A percentile compares a stretch with the other conserved stretches of the same genome.
Conservation (phyloP, 2,888 invertebrate genomes). For the Scaeva pyrastri region DNA sequence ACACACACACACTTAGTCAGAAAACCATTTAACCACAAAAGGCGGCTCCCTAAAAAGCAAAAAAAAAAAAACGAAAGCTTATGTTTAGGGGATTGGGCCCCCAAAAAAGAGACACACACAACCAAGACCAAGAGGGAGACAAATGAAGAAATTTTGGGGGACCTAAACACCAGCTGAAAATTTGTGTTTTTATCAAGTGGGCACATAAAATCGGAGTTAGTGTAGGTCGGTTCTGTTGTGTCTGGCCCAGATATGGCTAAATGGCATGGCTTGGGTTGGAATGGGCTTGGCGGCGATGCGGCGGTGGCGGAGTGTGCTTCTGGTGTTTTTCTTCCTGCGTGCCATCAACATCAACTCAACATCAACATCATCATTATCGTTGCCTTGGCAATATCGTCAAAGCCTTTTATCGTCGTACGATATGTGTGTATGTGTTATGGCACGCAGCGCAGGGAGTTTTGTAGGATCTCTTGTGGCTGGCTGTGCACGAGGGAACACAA, state of each 20-base stretch:
- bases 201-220: conserved; percentile 70
- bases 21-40: conserved; percentile 18
- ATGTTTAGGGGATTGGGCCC: conserved; percentile 56
- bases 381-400: conserved; percentile 47
- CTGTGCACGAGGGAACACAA: conserved; percentile 8
- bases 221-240: conserved; percentile 75
- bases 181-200: conserved; percentile 61
- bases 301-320: neutral
- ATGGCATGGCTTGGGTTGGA: too few species aligned
- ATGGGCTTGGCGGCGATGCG: neutral
- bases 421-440: conserved; percentile 15
- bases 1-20: conserved; percentile 6
- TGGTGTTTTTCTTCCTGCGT: conserved; percentile 41
- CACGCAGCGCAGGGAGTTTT: conserved; percentile 27
- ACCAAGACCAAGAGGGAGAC: conserved; percentile 37
- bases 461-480: conserved; percentile 41
- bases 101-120: conserved; percentile 33
- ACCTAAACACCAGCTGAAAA: conserved; percentile 71
- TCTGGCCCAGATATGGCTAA: conserved; percentile 42
- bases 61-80: conserved; percentile 35
- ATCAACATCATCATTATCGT: conserved; percentile 29
- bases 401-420: conserved; percentile 26
- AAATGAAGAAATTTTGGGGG: conserved; percentile 62
- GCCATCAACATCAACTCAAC: conserved; percentile 7
- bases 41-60: conserved; percentile 61